phyloP scores from a whole-genome alignment of 2,113 vertebrate genomes.

The Chloebia gouldiae region DNA sequence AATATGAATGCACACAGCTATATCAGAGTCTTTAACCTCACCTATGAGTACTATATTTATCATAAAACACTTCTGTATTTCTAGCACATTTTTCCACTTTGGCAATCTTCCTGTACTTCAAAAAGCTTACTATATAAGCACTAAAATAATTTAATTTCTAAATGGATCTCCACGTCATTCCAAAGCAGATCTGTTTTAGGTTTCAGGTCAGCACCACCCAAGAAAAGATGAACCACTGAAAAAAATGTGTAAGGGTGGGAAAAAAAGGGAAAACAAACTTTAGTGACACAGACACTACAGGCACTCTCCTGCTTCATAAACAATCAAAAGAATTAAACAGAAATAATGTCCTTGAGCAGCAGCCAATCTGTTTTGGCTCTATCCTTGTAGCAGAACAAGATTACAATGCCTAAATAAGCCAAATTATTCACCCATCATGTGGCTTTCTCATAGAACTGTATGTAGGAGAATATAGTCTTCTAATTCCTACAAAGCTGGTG shows the following conservation, averaged over 20 bases:
- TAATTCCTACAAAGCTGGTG: not conserved
- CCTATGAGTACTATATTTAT: slow-evolving; percentile 19
- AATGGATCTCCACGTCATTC: slow-evolving; percentile 1
- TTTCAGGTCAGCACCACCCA: not conserved
- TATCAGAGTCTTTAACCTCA: slow-evolving; percentile 23
- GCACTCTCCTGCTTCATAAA: not conserved
- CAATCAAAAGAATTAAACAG: not conserved
- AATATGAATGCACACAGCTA: not conserved
- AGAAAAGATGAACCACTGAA: not conserved
- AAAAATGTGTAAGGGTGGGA: not conserved
- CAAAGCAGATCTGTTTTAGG: not conserved
- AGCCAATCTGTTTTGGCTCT: not conserved
- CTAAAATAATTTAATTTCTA: slow-evolving; percentile 30
- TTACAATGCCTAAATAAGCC: not conserved
- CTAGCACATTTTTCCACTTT: slow-evolving; percentile 19
- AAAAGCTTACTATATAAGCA: slow-evolving; percentile 26
- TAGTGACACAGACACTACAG: not conserved
- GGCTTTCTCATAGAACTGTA: not conserved
- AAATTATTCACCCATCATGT: not conserved
- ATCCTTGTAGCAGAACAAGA: not conserved
- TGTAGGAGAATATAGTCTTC: not conserved
- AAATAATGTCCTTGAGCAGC: not conserved
- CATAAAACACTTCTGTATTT: slow-evolving; percentile 26
- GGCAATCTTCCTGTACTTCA: slow-evolving; percentile 8
- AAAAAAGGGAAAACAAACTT: not conserved